Conservation (phyloP, 2,797 vertebrate genomes). For the Orestias chungarensis region DNA sequence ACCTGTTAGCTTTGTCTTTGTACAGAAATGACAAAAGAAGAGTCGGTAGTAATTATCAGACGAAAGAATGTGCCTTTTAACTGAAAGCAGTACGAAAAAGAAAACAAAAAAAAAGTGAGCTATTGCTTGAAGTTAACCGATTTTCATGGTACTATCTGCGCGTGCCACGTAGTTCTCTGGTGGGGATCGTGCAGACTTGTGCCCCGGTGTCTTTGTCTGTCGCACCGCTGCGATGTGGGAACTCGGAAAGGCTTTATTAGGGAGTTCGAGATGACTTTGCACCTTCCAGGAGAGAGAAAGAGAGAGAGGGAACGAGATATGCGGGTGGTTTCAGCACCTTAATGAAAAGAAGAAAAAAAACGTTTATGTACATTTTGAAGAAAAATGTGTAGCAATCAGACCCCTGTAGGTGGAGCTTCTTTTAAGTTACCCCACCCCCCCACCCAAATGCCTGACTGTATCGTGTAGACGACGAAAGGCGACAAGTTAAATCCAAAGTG, state of each 20-base stretch:
- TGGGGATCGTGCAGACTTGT: constrained; percentile 47
- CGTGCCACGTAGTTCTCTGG: constrained; percentile 42
- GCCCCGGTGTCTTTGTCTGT: constrained; percentile 46
- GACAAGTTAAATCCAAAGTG: constrained; percentile 73
- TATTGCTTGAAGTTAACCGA: constrained; percentile 42
- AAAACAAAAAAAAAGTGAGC: constrained; percentile 49
- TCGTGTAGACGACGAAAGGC: constrained; percentile 74
- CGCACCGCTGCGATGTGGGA: constrained; percentile 46
- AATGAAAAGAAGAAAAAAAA: constrained; percentile 74
- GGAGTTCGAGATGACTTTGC: constrained; percentile 61
- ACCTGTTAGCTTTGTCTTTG: constrained; percentile 31
- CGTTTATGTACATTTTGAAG: constrained; percentile 77
- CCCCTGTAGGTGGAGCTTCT: constrained; percentile 46
- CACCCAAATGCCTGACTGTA: constrained; percentile 33
- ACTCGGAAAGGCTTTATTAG: constrained; percentile 44
- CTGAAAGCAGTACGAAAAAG: constrained; percentile 45
- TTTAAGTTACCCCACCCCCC: background rate
- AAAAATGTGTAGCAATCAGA: constrained; percentile 73
- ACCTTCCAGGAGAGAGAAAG: constrained; percentile 55
- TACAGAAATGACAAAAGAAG: constrained; percentile 20
- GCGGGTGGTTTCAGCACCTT: constrained; percentile 76
- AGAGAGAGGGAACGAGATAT: constrained; percentile 30
- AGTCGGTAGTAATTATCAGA: constrained; percentile 8
- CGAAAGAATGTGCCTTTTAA: constrained; percentile 70
- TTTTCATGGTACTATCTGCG: constrained; percentile 57